phyloP scores from a whole-genome alignment of 1,140 invertebrate genomes.

The Drosophila sproati region DNA sequence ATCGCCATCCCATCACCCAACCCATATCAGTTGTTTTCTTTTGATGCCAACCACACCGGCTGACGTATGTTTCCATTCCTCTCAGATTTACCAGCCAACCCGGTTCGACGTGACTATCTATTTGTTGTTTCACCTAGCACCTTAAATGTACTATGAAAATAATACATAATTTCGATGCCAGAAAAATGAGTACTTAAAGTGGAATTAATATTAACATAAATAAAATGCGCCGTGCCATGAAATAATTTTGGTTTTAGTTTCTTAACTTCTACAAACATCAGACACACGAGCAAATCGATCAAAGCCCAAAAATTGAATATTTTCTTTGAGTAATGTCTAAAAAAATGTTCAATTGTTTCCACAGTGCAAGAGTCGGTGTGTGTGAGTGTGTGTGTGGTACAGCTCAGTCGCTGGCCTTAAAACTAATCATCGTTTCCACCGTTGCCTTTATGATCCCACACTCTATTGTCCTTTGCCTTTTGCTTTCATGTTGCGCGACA shows the following conservation, averaged over 20 bases:
- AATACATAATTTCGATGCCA: too few species aligned
- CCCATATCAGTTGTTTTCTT: conserved; percentile 53
- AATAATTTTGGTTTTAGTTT: neutral
- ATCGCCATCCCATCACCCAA: conserved; percentile 29
- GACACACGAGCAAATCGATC: too few species aligned
- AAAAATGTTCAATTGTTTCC: neutral
- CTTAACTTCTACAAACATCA: too few species aligned
- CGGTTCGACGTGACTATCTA: conserved; percentile 15
- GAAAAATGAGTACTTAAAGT: too few species aligned
- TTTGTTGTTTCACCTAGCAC: conserved; percentile 37
- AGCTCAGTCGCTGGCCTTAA: conserved; percentile 32
- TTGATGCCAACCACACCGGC: conserved; percentile 22
- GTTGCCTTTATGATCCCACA: conserved; percentile 33
- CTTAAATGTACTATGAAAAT: conserved; percentile 1
- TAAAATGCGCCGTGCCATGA: too few species aligned
- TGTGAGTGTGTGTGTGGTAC: conserved; percentile 16
- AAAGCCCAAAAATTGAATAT: neutral
- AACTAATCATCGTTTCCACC: conserved; percentile 42
- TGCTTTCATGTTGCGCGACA: conserved; percentile 38
- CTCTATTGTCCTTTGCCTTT: conserved; percentile 39
- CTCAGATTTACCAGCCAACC: conserved; percentile 18
- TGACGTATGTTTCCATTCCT: neutral
- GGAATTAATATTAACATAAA: too few species aligned
- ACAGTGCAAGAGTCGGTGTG: conserved; percentile 14
- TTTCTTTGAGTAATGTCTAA: neutral